Conservation (phyloP, 2,797 vertebrate species). For the Leptodactylus fallax region DNA sequence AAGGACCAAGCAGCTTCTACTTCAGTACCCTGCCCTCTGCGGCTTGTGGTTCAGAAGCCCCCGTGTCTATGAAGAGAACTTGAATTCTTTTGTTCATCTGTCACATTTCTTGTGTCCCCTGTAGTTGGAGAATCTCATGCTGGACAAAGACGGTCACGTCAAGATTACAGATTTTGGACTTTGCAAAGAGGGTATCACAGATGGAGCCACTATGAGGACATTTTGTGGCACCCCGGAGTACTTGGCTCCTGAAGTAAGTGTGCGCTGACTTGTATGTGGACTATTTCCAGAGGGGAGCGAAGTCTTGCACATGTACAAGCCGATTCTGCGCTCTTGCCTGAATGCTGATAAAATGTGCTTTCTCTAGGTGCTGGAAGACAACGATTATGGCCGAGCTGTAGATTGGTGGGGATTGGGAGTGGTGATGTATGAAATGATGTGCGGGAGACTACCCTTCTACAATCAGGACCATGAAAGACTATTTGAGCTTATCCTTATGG, state of each 20-base stretch:
- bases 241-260: slow-evolving; percentile 89
- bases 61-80: no score
- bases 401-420: slow-evolving; percentile 98
- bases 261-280: not conserved
- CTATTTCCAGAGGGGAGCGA: no score
- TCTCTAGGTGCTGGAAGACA: slow-evolving; percentile 91
- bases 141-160: slow-evolving; percentile 95
- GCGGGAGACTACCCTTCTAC: slow-evolving; percentile 94
- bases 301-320: not conserved
- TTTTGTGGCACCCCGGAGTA: slow-evolving; percentile 97
- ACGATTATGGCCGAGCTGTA: slow-evolving; percentile 91
- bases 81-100: no score
- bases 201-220: slow-evolving; percentile 94
- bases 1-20: no score
- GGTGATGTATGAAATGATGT: slow-evolving; percentile 98
- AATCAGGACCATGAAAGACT: slow-evolving; percentile 96
- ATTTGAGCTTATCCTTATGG: slow-evolving; percentile 95
- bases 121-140: slow-evolving; percentile 95
- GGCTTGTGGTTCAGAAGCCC: no score
- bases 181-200: slow-evolving; percentile 94
- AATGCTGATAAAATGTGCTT: not conserved
- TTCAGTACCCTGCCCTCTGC: no score
- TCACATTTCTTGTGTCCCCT: not conserved
- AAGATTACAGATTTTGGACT: slow-evolving; percentile 97
- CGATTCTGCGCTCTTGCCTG: no score